phyloP scores from a whole-genome alignment of 2,113 vertebrate species.

The Eleginops maclovinus region DNA sequence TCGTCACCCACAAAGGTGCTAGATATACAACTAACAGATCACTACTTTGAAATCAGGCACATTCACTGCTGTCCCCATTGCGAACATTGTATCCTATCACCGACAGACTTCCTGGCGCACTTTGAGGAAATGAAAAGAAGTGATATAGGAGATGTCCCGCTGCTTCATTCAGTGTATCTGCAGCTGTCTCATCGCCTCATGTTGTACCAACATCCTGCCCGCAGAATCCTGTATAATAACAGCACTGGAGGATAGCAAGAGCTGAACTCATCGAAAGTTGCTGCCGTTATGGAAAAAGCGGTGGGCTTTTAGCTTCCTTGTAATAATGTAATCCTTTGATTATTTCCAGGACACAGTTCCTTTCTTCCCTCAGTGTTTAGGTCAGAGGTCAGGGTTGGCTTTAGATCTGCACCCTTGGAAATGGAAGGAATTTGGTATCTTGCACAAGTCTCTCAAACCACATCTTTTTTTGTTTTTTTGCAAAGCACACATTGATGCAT shows the following conservation, averaged over 20 bases:
- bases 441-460: constrained; percentile 12
- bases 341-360: constrained; percentile 23
- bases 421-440: constrained; percentile 16
- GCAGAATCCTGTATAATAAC: constrained; percentile 50
- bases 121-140: constrained; percentile 51
- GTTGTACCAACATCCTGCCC: constrained; percentile 34
- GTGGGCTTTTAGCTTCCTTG: constrained; percentile 20
- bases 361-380: not conserved
- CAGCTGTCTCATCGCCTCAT: constrained; percentile 52
- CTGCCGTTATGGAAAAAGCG: constrained; percentile 45
- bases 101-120: constrained; percentile 67
- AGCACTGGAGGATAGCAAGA: constrained; percentile 22
- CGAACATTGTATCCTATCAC: constrained; percentile 44
- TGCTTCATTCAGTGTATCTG: constrained; percentile 22
- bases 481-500: not conserved
- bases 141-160: constrained; percentile 54
- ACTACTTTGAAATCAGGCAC: constrained; percentile 45
- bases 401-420: not conserved
- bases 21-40: constrained; percentile 35
- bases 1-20: not conserved
- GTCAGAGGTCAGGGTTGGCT: constrained; percentile 34
- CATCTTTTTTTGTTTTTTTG: not conserved
- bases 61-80: constrained; percentile 21
- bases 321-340: constrained; percentile 23
- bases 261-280: constrained; percentile 23